Conservation (phyloP, 2,888 invertebrate genomes). For the Ecdyonurus torrentis region DNA sequence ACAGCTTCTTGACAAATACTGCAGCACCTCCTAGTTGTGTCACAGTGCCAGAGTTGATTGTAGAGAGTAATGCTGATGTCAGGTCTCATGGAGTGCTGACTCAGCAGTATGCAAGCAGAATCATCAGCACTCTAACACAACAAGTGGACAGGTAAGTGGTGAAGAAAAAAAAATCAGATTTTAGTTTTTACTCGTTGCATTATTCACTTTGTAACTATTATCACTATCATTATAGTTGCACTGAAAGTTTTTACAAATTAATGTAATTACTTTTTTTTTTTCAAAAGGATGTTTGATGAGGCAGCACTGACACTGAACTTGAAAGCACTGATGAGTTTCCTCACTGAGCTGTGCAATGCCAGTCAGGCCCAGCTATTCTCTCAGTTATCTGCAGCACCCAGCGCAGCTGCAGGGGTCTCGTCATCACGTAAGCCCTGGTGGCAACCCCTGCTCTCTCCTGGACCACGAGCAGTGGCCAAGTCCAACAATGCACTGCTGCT, state of each 20-base stretch:
- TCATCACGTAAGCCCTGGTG: conserved; percentile 21
- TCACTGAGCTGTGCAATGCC: conserved; percentile 67
- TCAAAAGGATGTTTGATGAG: conserved; percentile 74
- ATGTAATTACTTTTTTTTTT: conserved; percentile 11
- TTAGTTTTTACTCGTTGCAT: background rate
- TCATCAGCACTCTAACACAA: conserved; percentile 76
- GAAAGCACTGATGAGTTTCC: conserved; percentile 64
- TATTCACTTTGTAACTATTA: background rate
- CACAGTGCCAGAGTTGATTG: conserved; percentile 51
- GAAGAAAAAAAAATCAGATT: background rate
- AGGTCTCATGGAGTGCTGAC: conserved; percentile 32
- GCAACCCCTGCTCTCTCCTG: conserved; percentile 15
- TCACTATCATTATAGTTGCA: too few relatives aligned
- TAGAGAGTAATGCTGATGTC: conserved; percentile 34
- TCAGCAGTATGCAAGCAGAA: conserved; percentile 65
- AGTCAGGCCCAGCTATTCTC: conserved; percentile 58
- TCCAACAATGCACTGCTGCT: conserved; percentile 36
- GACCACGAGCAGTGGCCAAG: background rate
- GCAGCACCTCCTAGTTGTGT: conserved; percentile 29
- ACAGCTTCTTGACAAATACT: conserved; percentile 55
- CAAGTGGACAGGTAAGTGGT: conserved; percentile 55
- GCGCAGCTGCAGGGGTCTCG: background rate
- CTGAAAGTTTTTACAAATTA: too few relatives aligned
- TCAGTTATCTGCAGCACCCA: conserved; percentile 17
- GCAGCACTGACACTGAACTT: conserved; percentile 76